Base-by-base conservation (phyloP, 1,140 invertebrate genomes). In the Notospermus geniculatus region DNA sequence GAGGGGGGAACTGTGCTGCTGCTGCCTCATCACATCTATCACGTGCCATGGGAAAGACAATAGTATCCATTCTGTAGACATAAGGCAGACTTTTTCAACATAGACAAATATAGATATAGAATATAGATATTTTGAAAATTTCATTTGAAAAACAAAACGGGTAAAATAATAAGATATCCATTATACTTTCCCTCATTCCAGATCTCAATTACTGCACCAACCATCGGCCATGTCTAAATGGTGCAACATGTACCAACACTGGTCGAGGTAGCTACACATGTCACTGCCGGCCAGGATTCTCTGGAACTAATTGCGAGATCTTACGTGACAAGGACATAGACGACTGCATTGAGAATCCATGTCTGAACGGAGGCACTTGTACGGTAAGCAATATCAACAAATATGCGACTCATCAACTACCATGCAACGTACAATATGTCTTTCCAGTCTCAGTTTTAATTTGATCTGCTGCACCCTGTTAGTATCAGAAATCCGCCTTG, bases 121-220 rank as follows among this genome's bases (percentile, higher is more conserved):
- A 52, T 9, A 52, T 5, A 7, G 19, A 5, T 52, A 19, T 52
- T 27, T 52, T 52, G n/a, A n/a, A n/a, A n/a, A n/a, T n/a, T n/a
- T n/a, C n/a, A n/a, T n/a, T n/a, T n/a, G n/a, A n/a, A n/a, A n/a
- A n/a, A n/a, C n/a, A n/a, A n/a, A n/a, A n/a, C n/a, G n/a, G n/a
- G n/a, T n/a, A 52, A 23, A 52, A 52, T 36, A 36, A 4, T 36
- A 7, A 36, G 5, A 36, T 36, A 15, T 36, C 5, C 15, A 36
- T 22, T 25, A 7, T 53, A 7, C 57, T 11, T 23, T 50, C 50
- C 62, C 59, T 61, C 28, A 52, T 68, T 68, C 15, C 65, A 84
- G 95, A 98, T 82, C 86, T 98, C 23, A 97, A 98, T 83, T 98
- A 93, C 83, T 98, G 95, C 84, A 97, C 95, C 56, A 95, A 97